Conservation (phyloP, 1,140 invertebrate genomes). For the Dreissena polymorpha region DNA sequence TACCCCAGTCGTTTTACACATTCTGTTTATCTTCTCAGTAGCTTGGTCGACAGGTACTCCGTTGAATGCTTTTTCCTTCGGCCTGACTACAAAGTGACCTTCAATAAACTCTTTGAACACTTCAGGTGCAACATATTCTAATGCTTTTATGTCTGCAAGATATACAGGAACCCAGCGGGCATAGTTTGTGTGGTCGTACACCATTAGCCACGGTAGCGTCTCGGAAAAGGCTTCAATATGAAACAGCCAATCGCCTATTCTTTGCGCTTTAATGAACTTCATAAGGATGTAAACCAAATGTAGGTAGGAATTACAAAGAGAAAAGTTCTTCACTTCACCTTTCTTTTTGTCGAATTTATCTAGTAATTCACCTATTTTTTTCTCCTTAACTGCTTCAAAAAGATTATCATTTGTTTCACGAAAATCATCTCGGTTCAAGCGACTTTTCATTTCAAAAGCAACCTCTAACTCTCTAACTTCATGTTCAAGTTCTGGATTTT, state of each 20-base stretch:
- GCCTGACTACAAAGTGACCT: constrained; percentile 51
- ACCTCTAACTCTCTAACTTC: no score
- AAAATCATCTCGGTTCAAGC: no score
- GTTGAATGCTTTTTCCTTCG: constrained; percentile 40
- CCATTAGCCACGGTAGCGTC: constrained; percentile 28
- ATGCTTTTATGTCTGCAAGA: constrained; percentile 41
- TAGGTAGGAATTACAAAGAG: no score
- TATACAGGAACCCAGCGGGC: constrained; percentile 39
- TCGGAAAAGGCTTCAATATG: constrained; percentile 30
- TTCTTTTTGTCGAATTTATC: no score
- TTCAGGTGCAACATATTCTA: constrained; percentile 22
- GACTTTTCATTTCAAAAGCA: no score
- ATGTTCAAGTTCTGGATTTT: no score
- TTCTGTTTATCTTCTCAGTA: constrained; percentile 43
- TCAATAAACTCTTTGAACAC: constrained; percentile 24
- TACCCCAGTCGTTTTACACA: constrained; percentile 10
- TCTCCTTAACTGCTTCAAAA: no score
- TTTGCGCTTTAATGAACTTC: neutral
- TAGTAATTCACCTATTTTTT: no score
- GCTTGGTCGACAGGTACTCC: constrained; percentile 45
- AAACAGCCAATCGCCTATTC: constrained; percentile 23
- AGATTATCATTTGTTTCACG: no score
- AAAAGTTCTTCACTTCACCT: no score
- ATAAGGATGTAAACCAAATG: no score
- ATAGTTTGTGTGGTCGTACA: constrained; percentile 45